Evolutionary conservation across 2,888 invertebrate genomes (phyloP).

Genomic region (Piscicola geometra): DNA sequence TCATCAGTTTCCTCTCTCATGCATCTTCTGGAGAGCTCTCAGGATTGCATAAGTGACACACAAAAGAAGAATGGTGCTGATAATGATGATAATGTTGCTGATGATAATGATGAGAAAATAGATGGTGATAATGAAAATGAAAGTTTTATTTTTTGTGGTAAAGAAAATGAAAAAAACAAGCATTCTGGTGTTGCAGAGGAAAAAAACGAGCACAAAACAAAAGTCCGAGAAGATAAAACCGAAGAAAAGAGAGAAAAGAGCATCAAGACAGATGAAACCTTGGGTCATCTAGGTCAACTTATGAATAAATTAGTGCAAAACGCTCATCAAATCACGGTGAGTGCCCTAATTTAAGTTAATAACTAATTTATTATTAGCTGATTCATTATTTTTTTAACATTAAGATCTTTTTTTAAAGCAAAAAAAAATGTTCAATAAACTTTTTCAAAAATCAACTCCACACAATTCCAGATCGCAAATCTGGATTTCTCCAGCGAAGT

Average conservation of each 20-base stretch:
- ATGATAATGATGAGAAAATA: constrained; percentile 11
- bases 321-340: background rate
- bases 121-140: constrained; percentile 12
- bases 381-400: background rate
- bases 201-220: background rate
- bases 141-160: background rate
- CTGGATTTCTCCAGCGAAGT: background rate
- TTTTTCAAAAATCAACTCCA: background rate
- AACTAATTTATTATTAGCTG: too few relatives aligned
- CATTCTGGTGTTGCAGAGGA: too few relatives aligned
- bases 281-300: background rate
- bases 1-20: too few relatives aligned
- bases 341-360: too few relatives aligned
- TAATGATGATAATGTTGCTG: background rate
- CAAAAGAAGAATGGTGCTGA: background rate
- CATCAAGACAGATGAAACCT: background rate
- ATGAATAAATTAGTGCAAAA: background rate
- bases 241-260: background rate
- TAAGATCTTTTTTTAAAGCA: background rate
- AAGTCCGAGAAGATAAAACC: background rate
- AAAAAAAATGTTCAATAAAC: background rate
- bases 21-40: too few relatives aligned
- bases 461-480: background rate
- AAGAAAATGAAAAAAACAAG: too few relatives aligned
- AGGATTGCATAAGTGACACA: too few relatives aligned